Percentiles rank a stretch among this genome's conserved stretches.
phyloP scores from a whole-genome alignment of 1,140 invertebrate species.

The Calliphora vicina region DNA sequence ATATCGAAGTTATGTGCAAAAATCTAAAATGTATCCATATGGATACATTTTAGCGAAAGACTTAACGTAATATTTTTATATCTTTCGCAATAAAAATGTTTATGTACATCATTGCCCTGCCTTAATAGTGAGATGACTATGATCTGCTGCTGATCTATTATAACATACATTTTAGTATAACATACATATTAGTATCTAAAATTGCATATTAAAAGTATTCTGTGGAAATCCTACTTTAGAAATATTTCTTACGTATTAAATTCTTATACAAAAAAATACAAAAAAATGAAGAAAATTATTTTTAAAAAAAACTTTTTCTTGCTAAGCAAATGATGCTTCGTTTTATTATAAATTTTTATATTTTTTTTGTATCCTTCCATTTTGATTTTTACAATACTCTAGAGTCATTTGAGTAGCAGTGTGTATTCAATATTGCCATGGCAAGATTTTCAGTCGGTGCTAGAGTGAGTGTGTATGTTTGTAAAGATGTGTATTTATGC shows the following conservation, averaged over 20 bases:
- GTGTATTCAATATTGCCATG: slow-evolving; percentile 4
- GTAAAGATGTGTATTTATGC: neutral
- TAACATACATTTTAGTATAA: too few relatives aligned
- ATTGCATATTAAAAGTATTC: too few relatives aligned
- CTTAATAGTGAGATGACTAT: too few relatives aligned
- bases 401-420: slow-evolving; percentile 9
- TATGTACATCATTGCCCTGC: too few relatives aligned
- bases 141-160: too few relatives aligned
- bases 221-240: too few relatives aligned
- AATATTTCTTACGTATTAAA: neutral
- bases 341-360: neutral
- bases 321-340: neutral
- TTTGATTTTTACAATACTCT: slow-evolving; percentile 10
- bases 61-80: too few relatives aligned
- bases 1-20: too few relatives aligned
- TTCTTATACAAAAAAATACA: neutral
- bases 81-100: too few relatives aligned
- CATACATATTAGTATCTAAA: too few relatives aligned
- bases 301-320: neutral
- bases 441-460: neutral
- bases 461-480: neutral
- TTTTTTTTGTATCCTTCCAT: neutral
- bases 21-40: too few relatives aligned
- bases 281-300: neutral
- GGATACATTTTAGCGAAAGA: too few relatives aligned